Conservation (phyloP, 30 jellyfish, hydroid and myxozoan genomes). For the Hydractinia echinata region DNA sequence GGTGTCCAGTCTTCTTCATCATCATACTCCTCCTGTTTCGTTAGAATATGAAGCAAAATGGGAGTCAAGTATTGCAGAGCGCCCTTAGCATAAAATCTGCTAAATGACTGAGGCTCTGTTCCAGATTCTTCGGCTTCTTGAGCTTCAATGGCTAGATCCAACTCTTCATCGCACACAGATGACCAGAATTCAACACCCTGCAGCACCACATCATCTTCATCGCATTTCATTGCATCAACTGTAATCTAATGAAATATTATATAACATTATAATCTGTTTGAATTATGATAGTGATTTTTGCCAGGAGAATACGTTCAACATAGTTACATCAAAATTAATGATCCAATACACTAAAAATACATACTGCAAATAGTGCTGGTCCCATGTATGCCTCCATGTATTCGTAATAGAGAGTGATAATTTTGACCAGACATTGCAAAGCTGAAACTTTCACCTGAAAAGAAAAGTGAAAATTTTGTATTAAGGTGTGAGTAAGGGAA, state of each 20-base stretch:
- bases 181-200: constrained; percentile 99
- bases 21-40: constrained; percentile 85
- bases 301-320: neutral
- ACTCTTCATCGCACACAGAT: constrained; percentile 90
- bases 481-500: too few relatives aligned
- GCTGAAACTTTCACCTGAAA: constrained; percentile 82
- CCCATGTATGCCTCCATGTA: constrained; percentile 92
- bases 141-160: constrained; percentile 81
- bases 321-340: neutral
- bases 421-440: constrained; percentile 81
- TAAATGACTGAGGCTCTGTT: constrained; percentile 49
- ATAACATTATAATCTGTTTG: too few relatives aligned
- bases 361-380: constrained; percentile 81
- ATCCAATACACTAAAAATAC: constrained; percentile 6
- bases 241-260: constrained; percentile 50
- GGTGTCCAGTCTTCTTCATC: constrained; percentile 99
- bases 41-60: constrained; percentile 45
- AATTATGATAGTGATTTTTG: too few relatives aligned
- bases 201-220: constrained; percentile 72
- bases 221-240: constrained; percentile 81
- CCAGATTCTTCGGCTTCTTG: constrained; percentile 85
- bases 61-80: constrained; percentile 75
- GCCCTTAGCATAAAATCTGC: constrained; percentile 85
- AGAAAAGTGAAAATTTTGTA: neutral
- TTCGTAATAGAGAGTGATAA: constrained; percentile 79